Conservation (phyloP, 2,888 invertebrate species). For the Heliconius aoede region DNA sequence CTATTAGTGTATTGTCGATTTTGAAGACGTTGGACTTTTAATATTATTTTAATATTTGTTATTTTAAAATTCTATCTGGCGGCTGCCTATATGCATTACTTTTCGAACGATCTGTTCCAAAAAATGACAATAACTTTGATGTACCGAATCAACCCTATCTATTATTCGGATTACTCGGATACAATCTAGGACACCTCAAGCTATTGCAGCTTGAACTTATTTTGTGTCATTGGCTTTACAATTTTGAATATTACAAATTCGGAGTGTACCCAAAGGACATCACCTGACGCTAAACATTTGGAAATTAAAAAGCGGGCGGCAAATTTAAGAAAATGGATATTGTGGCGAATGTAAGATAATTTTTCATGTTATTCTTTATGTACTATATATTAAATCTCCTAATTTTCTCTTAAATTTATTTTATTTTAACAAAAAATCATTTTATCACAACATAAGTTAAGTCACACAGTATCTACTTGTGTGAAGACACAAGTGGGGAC, state of each 20-base stretch:
- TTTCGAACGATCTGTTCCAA: conserved; percentile 69
- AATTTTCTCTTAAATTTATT: neutral
- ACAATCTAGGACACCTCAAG: conserved; percentile 77
- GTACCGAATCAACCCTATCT: conserved; percentile 86
- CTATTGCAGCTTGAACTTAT: conserved; percentile 58
- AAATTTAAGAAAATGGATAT: conserved; percentile 79
- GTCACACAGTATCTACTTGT: conserved; percentile 33
- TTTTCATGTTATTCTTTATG: neutral
- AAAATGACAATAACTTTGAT: conserved; percentile 79
- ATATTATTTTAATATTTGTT: conserved; percentile 40
- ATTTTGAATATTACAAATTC: conserved; percentile 80
- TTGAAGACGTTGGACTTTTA: conserved; percentile 45
- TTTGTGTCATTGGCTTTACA: conserved; percentile 77
- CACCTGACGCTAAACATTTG: conserved; percentile 64
- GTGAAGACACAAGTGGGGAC: no score
- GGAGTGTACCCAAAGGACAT: conserved; percentile 78
- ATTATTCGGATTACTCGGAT: conserved; percentile 88
- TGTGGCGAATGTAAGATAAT: conserved; percentile 83
- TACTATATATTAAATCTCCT: neutral
- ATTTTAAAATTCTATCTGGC: conserved; percentile 65
- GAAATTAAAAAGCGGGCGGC: conserved; percentile 50
- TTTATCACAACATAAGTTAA: conserved; percentile 12
- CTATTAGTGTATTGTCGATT: conserved; percentile 60
- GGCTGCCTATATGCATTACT: conserved; percentile 76
- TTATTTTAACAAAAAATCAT: conserved; percentile 9